These are phyloP conservation scores for Sardina pilchardus DNA, from an alignment of 2,113 vertebrate genomes.

Conservation along the genomic window DNA sequence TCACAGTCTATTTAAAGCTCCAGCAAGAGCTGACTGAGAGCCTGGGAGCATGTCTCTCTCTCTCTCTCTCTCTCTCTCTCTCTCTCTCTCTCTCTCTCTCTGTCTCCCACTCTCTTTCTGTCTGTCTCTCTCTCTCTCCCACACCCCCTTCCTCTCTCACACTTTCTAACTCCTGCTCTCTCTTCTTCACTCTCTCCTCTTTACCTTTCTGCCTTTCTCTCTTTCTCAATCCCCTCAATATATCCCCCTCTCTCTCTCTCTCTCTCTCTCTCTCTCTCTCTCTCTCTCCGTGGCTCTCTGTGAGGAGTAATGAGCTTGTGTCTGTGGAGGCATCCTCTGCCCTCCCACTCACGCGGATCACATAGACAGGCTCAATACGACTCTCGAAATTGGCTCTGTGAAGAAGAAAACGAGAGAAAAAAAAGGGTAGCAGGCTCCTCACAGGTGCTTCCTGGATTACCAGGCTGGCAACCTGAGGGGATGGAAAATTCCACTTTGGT, in stretches of 20 bases:
- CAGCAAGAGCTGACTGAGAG: not conserved
- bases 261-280: constrained; percentile 6
- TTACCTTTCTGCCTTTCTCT: not conserved
- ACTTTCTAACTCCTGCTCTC: not conserved
- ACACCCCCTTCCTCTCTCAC: not conserved
- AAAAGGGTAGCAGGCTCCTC: not conserved
- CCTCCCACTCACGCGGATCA: constrained; percentile 26
- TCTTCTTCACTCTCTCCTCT: not conserved
- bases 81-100: not conserved
- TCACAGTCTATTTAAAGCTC: not conserved
- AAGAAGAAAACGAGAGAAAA: not conserved
- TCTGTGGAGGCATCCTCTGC: constrained; percentile 1
- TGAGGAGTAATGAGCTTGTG: constrained; percentile 28
- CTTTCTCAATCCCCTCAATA: not conserved
- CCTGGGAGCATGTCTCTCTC: not conserved
- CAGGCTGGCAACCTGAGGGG: constrained; percentile 33
- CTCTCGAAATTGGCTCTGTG: constrained; percentile 24
- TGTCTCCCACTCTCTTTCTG: constrained; percentile 10
- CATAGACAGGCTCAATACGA: constrained; percentile 21
- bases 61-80: not conserved
- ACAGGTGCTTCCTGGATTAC: constrained; percentile 50
- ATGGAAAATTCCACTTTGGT: constrained; percentile 51
- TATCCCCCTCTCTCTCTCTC: not conserved
- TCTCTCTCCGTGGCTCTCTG: constrained; percentile 8
- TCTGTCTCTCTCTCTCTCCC: not conserved